A percentile compares a stretch with the other conserved stretches of the same genome.
phyloP scores from a whole-genome alignment of 2,797 vertebrate genomes.

The Crossoptilon crossoptilon region DNA sequence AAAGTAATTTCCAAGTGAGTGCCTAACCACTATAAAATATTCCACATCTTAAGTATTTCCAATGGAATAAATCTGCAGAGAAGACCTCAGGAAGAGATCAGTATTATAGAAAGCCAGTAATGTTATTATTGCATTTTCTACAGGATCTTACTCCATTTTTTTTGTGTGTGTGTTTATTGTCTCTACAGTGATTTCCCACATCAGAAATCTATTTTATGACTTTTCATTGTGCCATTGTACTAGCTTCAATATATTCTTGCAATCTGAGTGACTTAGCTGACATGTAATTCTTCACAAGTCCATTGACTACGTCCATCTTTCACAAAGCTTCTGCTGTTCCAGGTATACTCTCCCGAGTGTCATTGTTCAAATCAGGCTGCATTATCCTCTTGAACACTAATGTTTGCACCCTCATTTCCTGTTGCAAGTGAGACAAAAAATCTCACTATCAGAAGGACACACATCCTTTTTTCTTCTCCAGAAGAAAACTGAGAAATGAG shows the following conservation, averaged over 20 bases:
- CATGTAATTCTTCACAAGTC: neutral
- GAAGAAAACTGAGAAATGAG: neutral
- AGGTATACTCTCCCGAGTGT: neutral
- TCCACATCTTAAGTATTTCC: slow-evolving; percentile 38
- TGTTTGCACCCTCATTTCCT: neutral
- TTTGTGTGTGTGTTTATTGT: neutral
- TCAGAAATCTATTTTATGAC: neutral
- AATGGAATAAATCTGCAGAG: slow-evolving; percentile 24
- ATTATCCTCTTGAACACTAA: neutral
- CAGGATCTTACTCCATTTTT: neutral
- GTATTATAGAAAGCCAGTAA: slow-evolving; percentile 33
- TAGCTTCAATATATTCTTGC: neutral
- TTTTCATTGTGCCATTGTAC: neutral
- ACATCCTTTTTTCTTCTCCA: neutral
- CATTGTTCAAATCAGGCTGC: neutral
- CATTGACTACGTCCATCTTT: neutral
- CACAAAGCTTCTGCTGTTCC: neutral
- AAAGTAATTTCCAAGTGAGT: slow-evolving; percentile 24
- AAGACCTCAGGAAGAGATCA: slow-evolving; percentile 47
- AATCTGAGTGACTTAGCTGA: neutral
- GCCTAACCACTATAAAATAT: slow-evolving; percentile 13
- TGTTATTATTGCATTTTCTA: slow-evolving; percentile 11
- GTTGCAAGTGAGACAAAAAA: neutral
- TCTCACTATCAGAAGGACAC: neutral
- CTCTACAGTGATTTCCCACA: neutral